Conservation (phyloP, 2,113 vertebrate genomes). For the Regulus satrapa region DNA sequence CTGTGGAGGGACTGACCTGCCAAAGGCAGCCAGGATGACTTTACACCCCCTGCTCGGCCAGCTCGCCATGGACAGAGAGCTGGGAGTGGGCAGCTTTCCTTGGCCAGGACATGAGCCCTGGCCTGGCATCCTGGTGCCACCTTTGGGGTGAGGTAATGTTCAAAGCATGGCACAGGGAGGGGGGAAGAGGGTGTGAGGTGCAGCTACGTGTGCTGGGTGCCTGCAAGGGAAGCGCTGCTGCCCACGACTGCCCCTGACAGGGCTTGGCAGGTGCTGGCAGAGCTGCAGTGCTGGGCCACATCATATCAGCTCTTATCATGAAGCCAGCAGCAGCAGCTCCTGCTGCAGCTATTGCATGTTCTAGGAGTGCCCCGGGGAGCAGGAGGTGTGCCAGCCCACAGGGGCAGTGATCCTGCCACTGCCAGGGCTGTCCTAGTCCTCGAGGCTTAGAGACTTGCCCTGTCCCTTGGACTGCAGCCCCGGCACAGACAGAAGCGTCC, state of each 20-base stretch:
- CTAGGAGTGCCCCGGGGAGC: not conserved
- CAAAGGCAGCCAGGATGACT: not conserved
- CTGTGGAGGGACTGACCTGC: not conserved
- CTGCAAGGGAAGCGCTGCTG: not conserved
- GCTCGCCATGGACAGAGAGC: not conserved
- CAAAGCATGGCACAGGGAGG: fast-evolving
- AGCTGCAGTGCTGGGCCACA: not conserved
- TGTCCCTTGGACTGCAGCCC: not conserved
- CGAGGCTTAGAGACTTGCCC: fast-evolving
- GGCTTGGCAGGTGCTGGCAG: not conserved
- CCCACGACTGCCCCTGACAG: not conserved
- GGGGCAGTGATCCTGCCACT: not conserved
- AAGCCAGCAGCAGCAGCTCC: not conserved
- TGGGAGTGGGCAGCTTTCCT: not conserved
- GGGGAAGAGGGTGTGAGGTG: not conserved
- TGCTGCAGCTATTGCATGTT: not conserved
- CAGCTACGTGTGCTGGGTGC: not conserved
- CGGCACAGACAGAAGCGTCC: not conserved
- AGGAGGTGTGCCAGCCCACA: fast-evolving
- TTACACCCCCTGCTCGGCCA: fast-evolving
- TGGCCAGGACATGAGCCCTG: not conserved
- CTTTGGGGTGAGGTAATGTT: not conserved
- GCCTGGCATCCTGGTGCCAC: fast-evolving
- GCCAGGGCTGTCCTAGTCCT: not conserved
- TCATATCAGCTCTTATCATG: fast-evolving